Base-by-base conservation (phyloP, 2,888 invertebrate genomes). In the Pyrrhia umbra region DNA sequence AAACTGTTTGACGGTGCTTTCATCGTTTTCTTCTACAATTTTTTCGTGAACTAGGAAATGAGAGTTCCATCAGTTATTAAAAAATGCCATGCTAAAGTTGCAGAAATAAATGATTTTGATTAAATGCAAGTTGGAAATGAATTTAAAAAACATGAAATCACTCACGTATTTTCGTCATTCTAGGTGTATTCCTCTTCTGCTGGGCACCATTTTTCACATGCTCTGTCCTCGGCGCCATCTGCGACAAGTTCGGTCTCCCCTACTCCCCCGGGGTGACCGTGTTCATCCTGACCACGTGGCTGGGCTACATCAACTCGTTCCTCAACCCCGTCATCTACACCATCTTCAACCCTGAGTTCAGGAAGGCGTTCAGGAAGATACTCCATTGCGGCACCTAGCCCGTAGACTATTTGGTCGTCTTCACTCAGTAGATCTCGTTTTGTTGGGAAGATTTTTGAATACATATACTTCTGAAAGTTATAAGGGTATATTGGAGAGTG, bases 191-290 rank as follows among this genome's bases (percentile, higher is more conserved):
- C 92, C 96, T 99, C 45, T 96, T 99, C 86, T 99, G 99, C 95
- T 99, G 99, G 99, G 97, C 99, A 68, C 99, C 99, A 49, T 99
- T 99, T 96, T 99, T 99, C 96, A 98, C 98, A 6, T 98, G 99
- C 95, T 99, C 99, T 92, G 98, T 99, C 69, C 96, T 99, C 95
- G 99, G 98, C 91, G 99, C 99, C 1, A 96, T 99, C 90, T 99
- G 99, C 95, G 97, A 97, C 82, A 98, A 98, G 92, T 95, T 98
- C 80, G 96, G 96, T 40, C 95, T 96, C 75, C 96, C 96, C 73
- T 98, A 97, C 91, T 96, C 97, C 65, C 98, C 98, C 0, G 97
- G 98, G 30, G 96, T 99, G 76, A 97, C 97, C 4, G 97, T 97
- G 57, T 99, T 99, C 94, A 97, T 99, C 86, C 95, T 98, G 75